phyloP scores from a whole-genome alignment of 2,113 vertebrate species.

The Trichomycterus rosablanca region DNA sequence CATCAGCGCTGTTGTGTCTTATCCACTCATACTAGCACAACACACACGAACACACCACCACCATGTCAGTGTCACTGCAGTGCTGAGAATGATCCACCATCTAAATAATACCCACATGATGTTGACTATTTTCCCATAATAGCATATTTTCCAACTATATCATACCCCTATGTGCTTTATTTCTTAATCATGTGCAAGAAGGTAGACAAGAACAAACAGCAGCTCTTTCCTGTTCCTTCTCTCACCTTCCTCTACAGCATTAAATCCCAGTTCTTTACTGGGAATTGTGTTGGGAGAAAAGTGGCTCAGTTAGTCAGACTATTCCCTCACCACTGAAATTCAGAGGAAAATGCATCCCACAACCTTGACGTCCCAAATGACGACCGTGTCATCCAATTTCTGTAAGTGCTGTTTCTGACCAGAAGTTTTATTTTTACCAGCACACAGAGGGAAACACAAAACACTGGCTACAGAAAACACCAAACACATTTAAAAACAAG shows the following conservation, averaged over 20 bases:
- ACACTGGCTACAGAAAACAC: neutral
- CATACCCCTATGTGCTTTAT: no score
- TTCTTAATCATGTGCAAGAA: no score
- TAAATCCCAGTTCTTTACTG: slow-evolving; percentile 46
- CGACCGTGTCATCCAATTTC: slow-evolving; percentile 57
- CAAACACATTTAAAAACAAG: no score
- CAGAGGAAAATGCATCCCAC: slow-evolving; percentile 53
- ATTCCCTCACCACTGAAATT: slow-evolving; percentile 54
- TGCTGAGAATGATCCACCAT: no score
- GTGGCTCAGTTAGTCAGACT: slow-evolving; percentile 49
- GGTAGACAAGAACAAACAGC: slow-evolving; percentile 40
- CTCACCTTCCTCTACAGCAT: slow-evolving; percentile 55
- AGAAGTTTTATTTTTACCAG: slow-evolving; percentile 54
- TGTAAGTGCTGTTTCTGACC: slow-evolving; percentile 41
- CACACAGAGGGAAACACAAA: neutral
- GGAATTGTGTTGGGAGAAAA: slow-evolving; percentile 59
- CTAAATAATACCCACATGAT: no score
- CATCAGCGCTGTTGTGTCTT: no score
- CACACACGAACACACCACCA: no score
- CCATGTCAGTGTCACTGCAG: no score
- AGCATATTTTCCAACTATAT: no score
- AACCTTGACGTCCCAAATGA: slow-evolving; percentile 66
- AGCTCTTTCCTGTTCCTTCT: slow-evolving; percentile 63
- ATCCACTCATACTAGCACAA: no score
- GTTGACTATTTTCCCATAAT: no score